Base-by-base conservation (phyloP, 1,140 invertebrate genomes). In the Phymorhynchus buccinoides region DNA sequence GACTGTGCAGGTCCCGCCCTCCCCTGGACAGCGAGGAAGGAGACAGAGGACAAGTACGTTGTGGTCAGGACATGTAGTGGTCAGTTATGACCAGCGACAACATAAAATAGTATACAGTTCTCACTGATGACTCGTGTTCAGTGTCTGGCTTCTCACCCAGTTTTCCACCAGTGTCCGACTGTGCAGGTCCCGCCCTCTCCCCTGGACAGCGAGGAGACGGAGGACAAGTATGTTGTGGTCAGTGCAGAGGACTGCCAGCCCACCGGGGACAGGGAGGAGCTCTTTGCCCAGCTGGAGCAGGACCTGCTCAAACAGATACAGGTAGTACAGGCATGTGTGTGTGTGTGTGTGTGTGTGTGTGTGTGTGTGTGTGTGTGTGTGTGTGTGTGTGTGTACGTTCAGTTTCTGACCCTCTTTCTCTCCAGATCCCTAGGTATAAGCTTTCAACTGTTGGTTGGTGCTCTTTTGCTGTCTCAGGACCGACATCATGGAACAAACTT, bases 281-380 rank as follows among this genome's bases (percentile, higher is more conserved):
- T 96, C 89, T 95, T 96, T 94, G 92, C 95, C 89, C 95, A 95
- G 88, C 94, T 99, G 71, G 96, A 98, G 92, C 94, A 95, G 80
- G 97, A 98, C 92, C 94, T 99, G 42, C 94, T 95, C 7, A 95
- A 96, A 89, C 98, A 99, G 93, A 94, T 96, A 62, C 95, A 96
- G 93, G 95, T 96, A 7, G 6, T 27, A 66, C n/a, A 27, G 62
- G 4, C 9, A 66, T 66, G 18, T 66, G 16, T 27, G 16, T 18
- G n/a, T 66, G 62, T 66, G 62, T 66, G 62, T 27, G 16, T 4
- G 16, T 4, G 16, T 4, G n/a, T 27, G n/a, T 66, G 62, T 66
- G n/a, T 66, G 62, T 30, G 62, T 66, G 62, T 27, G 62, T 66
- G 62, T 27, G n/a, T 27, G 62, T 27, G n/a, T 27, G 62, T 27